Conservation (phyloP, 1,140 invertebrate genomes). For the Leptinotarsa undecemlineata region DNA sequence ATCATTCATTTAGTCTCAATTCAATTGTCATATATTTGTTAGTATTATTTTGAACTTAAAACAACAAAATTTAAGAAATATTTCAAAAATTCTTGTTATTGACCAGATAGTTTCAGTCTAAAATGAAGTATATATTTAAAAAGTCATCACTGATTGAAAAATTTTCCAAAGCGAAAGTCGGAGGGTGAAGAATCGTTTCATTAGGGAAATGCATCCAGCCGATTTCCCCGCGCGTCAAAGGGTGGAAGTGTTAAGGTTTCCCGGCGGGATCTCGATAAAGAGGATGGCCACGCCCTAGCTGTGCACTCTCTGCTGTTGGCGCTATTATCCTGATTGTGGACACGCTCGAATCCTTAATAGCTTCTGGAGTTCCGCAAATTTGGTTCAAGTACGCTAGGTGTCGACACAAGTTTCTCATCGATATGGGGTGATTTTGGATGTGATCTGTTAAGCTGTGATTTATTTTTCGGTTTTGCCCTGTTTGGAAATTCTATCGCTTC, state of each 20-base stretch:
- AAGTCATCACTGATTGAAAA: too few species aligned
- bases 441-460: too few species aligned
- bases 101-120: too few species aligned
- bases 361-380: constrained; percentile 1
- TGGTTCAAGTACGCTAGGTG: neutral
- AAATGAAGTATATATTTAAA: too few species aligned
- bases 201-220: neutral
- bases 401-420: neutral
- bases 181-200: neutral
- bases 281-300: constrained; percentile 12
- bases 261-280: neutral
- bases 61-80: too few species aligned
- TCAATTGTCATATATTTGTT: too few species aligned
- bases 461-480: too few species aligned
- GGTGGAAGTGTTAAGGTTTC: neutral
- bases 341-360: constrained; percentile 8
- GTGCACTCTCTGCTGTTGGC: constrained; percentile 8
- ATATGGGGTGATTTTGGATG: neutral
- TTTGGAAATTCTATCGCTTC: too few species aligned
- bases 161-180: neutral
- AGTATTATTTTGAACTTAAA: too few species aligned
- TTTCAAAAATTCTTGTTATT: too few species aligned
- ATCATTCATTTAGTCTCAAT: too few species aligned
- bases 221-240: constrained; percentile 6
- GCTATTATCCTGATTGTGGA: constrained; percentile 18